Evolutionary conservation across 2,797 vertebrate species (phyloP).

Genomic region (Enteromius viviparus): DNA sequence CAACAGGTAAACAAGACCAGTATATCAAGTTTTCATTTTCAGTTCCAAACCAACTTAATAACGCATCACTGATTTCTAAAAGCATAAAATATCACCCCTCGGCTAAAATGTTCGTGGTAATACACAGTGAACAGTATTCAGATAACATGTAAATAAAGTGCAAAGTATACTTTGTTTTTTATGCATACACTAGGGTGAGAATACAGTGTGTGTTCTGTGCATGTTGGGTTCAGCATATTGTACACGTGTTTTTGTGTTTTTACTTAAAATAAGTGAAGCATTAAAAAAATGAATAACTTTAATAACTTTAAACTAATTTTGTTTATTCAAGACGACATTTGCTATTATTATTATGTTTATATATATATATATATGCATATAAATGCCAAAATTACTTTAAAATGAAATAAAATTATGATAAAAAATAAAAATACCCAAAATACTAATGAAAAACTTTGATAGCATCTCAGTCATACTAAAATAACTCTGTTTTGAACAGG

Average conservation of each 20-base stretch:
- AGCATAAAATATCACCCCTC: not conserved
- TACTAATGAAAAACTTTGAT: not conserved
- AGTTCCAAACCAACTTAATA: constrained; percentile 37
- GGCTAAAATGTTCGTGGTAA: not conserved
- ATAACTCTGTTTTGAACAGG: not conserved
- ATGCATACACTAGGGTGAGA: not conserved
- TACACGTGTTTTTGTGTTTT: not conserved
- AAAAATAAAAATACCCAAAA: not conserved
- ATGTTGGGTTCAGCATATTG: not conserved
- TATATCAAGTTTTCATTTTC: constrained; percentile 66
- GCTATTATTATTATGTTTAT: too few relatives aligned
- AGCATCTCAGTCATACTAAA: too few relatives aligned
- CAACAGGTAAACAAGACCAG: constrained; percentile 59
- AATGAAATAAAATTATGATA: not conserved
- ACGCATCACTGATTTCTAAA: not conserved
- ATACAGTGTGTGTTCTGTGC: not conserved
- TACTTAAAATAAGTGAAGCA: not conserved
- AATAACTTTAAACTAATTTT: too few relatives aligned
- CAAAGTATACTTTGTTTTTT: not conserved
- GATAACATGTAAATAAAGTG: not conserved
- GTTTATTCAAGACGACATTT: too few relatives aligned
- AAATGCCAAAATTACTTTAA: not conserved
- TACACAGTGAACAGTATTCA: not conserved
- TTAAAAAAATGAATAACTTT: too few relatives aligned
- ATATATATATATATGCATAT: too few relatives aligned